phyloP scores from a whole-genome alignment of 1,140 invertebrate genomes.

The Magallana gigas region DNA sequence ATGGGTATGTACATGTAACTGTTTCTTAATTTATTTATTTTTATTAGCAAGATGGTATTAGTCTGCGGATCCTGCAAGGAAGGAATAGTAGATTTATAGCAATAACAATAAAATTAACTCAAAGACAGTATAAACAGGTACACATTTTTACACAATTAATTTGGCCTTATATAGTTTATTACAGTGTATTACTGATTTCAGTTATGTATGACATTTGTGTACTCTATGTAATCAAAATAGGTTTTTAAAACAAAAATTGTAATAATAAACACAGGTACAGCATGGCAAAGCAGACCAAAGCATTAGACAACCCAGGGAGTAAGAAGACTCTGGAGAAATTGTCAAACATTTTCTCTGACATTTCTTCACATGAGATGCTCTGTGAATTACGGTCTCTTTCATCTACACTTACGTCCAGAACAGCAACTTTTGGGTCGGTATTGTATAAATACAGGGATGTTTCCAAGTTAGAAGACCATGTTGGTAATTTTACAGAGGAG shows the following conservation, averaged over 20 bases:
- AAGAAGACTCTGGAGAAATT: neutral
- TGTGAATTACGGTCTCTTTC: neutral
- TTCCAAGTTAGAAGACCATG: neutral
- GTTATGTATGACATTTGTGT: neutral
- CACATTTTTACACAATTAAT: neutral
- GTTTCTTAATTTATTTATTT: neutral
- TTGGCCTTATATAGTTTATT: neutral
- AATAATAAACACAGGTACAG: slow-evolving; percentile 14
- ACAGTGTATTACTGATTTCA: slow-evolving; percentile 11
- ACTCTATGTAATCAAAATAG: neutral
- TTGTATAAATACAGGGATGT: slow-evolving; percentile 6
- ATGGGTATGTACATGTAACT: neutral
- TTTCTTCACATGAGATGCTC: neutral
- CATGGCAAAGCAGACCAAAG: slow-evolving; percentile 2
- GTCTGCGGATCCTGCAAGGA: slow-evolving; percentile 1
- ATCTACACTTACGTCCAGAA: neutral
- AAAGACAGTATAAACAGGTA: slow-evolving; percentile 16
- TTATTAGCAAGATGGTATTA: neutral
- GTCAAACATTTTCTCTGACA: neutral
- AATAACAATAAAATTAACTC: neutral
- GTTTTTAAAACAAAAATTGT: slow-evolving; percentile 17
- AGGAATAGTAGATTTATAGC: neutral
- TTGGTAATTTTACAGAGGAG: slow-evolving; percentile 5
- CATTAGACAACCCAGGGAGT: neutral
- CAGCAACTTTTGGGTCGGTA: neutral